Percentiles rank a stretch among this genome's conserved stretches.
Evolutionary conservation across 2,797 vertebrate species (phyloP).

Genomic region (Alcedo quadribrachys): DNA sequence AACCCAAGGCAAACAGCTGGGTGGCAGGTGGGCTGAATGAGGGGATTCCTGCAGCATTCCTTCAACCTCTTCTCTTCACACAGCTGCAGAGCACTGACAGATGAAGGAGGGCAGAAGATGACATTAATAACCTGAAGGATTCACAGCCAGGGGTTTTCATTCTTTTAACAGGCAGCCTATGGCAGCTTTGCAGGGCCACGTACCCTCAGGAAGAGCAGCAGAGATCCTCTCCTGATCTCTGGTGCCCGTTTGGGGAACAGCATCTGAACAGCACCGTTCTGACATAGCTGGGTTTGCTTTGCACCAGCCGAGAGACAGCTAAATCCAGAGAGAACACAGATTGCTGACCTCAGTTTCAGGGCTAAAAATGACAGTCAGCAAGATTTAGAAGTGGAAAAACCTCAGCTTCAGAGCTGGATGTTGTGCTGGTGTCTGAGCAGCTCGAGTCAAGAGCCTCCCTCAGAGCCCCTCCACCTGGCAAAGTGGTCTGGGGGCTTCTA

Average conservation of each 20-base stretch:
- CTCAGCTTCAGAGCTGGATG: not conserved
- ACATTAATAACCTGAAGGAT: not conserved
- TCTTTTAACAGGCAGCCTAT: not conserved
- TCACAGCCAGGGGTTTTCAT: not conserved
- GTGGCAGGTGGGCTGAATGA: not conserved
- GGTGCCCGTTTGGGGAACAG: not conserved
- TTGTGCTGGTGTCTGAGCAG: not conserved
- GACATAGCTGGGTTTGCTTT: not conserved
- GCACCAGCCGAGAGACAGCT: not conserved
- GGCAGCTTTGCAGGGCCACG: not conserved
- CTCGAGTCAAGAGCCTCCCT: not conserved
- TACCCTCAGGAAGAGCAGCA: not conserved
- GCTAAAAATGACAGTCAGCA: not conserved
- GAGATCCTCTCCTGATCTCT: not conserved
- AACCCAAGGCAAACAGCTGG: not conserved
- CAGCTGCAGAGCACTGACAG: not conserved
- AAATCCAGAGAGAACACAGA: not conserved
- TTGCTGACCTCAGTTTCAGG: not conserved
- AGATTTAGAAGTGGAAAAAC: not conserved
- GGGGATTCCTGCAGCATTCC: not conserved
- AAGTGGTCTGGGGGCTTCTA: rapidly evolving
- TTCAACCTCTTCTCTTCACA: not conserved
- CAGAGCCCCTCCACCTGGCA: not conserved
- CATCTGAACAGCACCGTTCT: not conserved
- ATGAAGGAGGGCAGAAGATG: not conserved